A percentile compares a stretch with the other conserved stretches of the same genome.
Conservation (phyloP, 1,140 invertebrate genomes). For the Cydia fagiglandana region DNA sequence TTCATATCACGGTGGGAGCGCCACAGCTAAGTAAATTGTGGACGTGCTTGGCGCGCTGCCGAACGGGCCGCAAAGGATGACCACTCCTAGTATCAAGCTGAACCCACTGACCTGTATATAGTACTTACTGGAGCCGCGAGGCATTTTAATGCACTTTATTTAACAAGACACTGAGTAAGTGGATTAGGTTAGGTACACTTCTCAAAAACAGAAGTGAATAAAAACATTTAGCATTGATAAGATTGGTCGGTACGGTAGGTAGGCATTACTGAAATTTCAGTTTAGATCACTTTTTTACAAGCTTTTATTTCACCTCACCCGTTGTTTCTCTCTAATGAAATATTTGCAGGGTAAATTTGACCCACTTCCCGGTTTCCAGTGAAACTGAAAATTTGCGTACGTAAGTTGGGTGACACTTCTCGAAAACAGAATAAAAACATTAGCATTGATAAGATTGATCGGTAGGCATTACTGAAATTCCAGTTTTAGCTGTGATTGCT, state of each 20-base stretch:
- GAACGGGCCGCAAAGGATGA: constrained; percentile 58
- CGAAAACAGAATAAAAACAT: neutral
- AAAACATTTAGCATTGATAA: neutral
- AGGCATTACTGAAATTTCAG: neutral
- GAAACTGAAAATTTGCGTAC: too few relatives aligned
- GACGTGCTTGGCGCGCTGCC: constrained; percentile 72
- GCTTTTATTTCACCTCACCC: too few relatives aligned
- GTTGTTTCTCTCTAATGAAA: too few relatives aligned
- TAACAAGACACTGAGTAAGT: neutral
- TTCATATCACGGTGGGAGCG: constrained; percentile 64
- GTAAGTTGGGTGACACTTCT: too few relatives aligned
- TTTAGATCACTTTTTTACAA: too few relatives aligned
- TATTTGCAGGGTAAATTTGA: too few relatives aligned
- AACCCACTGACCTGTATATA: constrained; percentile 23
- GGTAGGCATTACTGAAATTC: neutral
- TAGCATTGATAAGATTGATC: too few relatives aligned
- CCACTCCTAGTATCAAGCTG: constrained; percentile 34
- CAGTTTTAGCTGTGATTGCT: too few relatives aligned
- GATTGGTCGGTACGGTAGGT: too few relatives aligned
- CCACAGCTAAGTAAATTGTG: constrained; percentile 71
- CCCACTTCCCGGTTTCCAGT: too few relatives aligned
- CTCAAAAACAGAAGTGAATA: neutral
- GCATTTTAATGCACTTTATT: neutral
- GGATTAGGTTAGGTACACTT: too few relatives aligned
- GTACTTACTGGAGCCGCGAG: neutral